phyloP scores from a whole-genome alignment of 1,140 invertebrate genomes.

The Panagrolaimus sp. region DNA sequence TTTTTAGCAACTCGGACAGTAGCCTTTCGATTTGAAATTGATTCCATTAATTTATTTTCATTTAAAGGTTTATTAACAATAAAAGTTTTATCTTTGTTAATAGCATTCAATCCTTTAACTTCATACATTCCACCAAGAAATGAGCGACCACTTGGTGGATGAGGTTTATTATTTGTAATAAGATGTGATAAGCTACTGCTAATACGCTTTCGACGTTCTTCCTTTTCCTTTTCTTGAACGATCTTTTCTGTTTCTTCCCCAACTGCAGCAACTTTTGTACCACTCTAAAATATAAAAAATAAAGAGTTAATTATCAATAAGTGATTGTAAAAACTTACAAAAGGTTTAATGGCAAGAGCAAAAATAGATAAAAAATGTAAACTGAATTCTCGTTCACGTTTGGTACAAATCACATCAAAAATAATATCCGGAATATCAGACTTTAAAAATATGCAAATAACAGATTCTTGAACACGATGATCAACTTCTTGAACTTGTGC shows the following conservation, averaged over 20 bases:
- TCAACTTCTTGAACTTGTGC: slow-evolving; percentile 76
- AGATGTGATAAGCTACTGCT: background rate
- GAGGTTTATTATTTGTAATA: background rate
- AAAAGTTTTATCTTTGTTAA: slow-evolving; percentile 75
- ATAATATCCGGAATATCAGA: background rate
- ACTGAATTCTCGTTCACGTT: slow-evolving; percentile 14
- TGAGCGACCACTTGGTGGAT: slow-evolving; percentile 60
- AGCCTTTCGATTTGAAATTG: background rate
- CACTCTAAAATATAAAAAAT: background rate
- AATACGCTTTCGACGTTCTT: background rate
- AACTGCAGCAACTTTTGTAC: slow-evolving; percentile 1
- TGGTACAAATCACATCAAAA: slow-evolving; percentile 1
- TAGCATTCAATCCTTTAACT: slow-evolving; percentile 84
- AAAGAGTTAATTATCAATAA: no score
- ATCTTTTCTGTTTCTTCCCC: background rate
- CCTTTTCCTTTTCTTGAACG: background rate
- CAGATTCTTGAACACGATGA: slow-evolving; percentile 82
- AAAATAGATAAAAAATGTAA: slow-evolving; percentile 67
- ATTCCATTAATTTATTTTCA: background rate
- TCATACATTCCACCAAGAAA: slow-evolving; percentile 89
- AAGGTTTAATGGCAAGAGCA: slow-evolving; percentile 2
- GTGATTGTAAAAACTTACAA: background rate
- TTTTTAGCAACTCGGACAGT: slow-evolving; percentile 1
- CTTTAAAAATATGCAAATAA: slow-evolving; percentile 55
- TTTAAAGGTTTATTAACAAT: slow-evolving; percentile 61